Conservation (phyloP, 2,888 invertebrate species). For the Eutolmus rufibarbis region DNA sequence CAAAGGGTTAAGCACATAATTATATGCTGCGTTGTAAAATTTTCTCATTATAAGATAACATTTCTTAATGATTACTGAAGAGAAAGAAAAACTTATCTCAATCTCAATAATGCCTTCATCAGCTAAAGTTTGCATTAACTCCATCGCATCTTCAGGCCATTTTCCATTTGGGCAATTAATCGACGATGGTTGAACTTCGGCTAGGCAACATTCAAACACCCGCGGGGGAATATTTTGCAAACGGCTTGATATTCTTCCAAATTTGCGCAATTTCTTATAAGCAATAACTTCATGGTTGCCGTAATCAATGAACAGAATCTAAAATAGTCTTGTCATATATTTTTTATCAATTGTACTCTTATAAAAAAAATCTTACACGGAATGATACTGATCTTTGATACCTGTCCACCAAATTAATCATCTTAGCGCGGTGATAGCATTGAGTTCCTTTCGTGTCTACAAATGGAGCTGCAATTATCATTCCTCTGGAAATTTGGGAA, state of each 20-base stretch:
- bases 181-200: slow-evolving; percentile 74
- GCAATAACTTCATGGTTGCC: slow-evolving; percentile 69
- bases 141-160: slow-evolving; percentile 69
- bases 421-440: slow-evolving; percentile 68
- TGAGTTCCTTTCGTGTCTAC: slow-evolving; percentile 56
- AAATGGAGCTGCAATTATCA: slow-evolving; percentile 69
- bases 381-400: slow-evolving; percentile 52
- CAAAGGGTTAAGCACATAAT: too few relatives aligned
- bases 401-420: slow-evolving; percentile 60
- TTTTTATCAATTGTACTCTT: background rate
- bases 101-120: slow-evolving; percentile 61
- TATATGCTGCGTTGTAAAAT: too few relatives aligned
- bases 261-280: slow-evolving; percentile 62
- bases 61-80: too few relatives aligned
- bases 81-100: slow-evolving; percentile 59
- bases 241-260: slow-evolving; percentile 53
- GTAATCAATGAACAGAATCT: slow-evolving; percentile 82
- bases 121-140: slow-evolving; percentile 62
- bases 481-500: slow-evolving; percentile 62
- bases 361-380: slow-evolving; percentile 46
- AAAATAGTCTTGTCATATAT: slow-evolving; percentile 33
- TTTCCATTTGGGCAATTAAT: slow-evolving; percentile 67
- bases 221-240: slow-evolving; percentile 65
- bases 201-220: slow-evolving; percentile 76
- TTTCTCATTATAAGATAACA: too few relatives aligned